A percentile compares a stretch with the other conserved stretches of the same genome.
phyloP scores from a whole-genome alignment of 2,888 invertebrate genomes.

The Aspidiotus rigidus region DNA sequence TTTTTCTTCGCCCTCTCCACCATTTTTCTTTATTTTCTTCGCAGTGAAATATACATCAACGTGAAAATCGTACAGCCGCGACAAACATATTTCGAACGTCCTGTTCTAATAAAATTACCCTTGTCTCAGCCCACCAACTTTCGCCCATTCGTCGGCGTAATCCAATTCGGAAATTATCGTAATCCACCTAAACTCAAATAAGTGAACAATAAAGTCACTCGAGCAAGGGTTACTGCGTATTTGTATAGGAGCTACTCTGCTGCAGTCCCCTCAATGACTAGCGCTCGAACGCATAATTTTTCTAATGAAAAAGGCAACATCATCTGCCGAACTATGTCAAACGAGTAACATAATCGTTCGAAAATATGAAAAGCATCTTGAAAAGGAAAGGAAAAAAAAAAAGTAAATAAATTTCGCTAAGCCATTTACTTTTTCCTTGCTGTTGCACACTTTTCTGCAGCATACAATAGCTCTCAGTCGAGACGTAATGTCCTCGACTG shows the following conservation, averaged over 20 bases:
- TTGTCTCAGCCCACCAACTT: not conserved
- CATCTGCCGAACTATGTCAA: not conserved
- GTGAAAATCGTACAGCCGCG: not conserved
- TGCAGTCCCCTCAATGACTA: not conserved
- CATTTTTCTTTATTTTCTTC: too few relatives aligned
- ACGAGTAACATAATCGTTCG: not conserved
- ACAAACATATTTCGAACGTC: not conserved
- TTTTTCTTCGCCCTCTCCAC: too few relatives aligned
- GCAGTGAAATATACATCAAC: too few relatives aligned
- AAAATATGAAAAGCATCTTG: not conserved
- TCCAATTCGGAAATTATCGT: constrained; percentile 2
- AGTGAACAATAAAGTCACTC: not conserved
- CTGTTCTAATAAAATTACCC: not conserved
- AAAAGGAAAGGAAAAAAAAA: not conserved
- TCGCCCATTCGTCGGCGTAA: not conserved
- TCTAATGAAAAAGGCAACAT: not conserved
- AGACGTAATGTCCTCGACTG: not conserved
- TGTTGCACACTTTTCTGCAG: not conserved
- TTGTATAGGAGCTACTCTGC: not conserved
- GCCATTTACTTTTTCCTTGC: constrained; percentile 15
- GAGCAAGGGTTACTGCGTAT: not conserved
- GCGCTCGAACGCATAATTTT: not conserved
- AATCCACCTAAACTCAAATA: not conserved
- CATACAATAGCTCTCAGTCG: not conserved
- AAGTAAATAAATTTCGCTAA: constrained; percentile 17